Conservation (phyloP, 2,888 invertebrate species). For the Oscheius myriophilus region DNA sequence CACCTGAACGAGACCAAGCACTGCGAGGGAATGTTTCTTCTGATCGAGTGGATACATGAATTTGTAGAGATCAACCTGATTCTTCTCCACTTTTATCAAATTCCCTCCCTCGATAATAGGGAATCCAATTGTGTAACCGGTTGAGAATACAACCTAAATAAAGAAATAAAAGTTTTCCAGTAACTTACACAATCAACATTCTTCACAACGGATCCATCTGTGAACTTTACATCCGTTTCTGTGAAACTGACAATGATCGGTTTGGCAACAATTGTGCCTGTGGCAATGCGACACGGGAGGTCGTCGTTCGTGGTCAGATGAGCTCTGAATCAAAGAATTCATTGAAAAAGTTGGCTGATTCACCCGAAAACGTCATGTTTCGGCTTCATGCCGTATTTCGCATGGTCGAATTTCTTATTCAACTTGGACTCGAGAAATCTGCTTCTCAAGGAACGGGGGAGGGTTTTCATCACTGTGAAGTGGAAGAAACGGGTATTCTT, state of each 20-base stretch:
- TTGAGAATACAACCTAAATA: conserved; percentile 44
- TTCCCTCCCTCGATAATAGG: conserved; percentile 40
- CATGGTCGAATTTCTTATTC: conserved; percentile 67
- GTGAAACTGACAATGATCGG: conserved; percentile 57
- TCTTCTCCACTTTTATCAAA: conserved; percentile 47
- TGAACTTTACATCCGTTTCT: conserved; percentile 50
- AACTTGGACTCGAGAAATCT: conserved; percentile 38
- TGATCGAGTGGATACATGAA: conserved; percentile 72
- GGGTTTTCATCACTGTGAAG: conserved; percentile 14
- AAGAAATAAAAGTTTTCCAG: too few species aligned
- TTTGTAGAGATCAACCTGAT: conserved; percentile 71
- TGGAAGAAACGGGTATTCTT: conserved; percentile 29
- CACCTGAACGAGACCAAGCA: conserved; percentile 71
- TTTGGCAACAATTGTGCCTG: conserved; percentile 57
- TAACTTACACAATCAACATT: conserved; percentile 42
- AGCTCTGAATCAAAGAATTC: conserved; percentile 40
- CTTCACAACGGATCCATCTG: conserved; percentile 54
- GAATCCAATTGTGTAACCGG: conserved; percentile 52
- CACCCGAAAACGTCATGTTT: conserved; percentile 63
- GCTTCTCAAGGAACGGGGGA: conserved; percentile 32
- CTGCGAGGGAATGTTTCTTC: conserved; percentile 70
- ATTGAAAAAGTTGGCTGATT: background rate
- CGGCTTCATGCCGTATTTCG: conserved; percentile 72
- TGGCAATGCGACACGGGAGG: conserved; percentile 72
- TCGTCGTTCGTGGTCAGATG: conserved; percentile 72